Evolutionary conservation across 2,113 vertebrate species (phyloP).

Genomic region (Poeciliopsis prolifica): DNA sequence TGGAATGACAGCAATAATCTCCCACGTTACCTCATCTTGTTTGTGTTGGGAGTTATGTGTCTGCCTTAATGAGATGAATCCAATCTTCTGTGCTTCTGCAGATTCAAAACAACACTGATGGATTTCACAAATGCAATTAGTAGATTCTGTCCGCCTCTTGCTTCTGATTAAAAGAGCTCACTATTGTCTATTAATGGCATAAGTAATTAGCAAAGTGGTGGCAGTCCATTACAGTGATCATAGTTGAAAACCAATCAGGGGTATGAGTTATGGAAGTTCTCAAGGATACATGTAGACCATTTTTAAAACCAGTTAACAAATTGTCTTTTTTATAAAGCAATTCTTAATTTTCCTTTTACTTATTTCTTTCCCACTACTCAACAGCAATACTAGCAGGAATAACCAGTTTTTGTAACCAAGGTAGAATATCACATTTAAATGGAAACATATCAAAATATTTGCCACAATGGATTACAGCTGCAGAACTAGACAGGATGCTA

Average conservation of each 20-base stretch:
- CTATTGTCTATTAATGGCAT: constrained; percentile 58
- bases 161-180: constrained; percentile 48
- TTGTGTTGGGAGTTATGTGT: constrained; percentile 54
- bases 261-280: constrained; percentile 39
- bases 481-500: no score
- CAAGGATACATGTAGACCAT: constrained; percentile 46
- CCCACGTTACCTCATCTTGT: constrained; percentile 57
- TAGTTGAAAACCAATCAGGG: constrained; percentile 57
- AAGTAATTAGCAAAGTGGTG: constrained; percentile 68
- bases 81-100: constrained; percentile 60
- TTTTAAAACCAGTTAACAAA: constrained; percentile 24
- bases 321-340: background rate
- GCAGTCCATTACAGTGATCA: constrained; percentile 59
- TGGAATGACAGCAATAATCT: constrained; percentile 52
- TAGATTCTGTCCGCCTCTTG: constrained; percentile 35
- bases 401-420: no score
- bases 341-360: background rate
- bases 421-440: no score
- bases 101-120: constrained; percentile 47
- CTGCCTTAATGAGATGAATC: constrained; percentile 54
- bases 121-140: constrained; percentile 73
- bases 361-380: no score
- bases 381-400: no score
- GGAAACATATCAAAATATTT: no score
- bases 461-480: no score